Base-by-base conservation (phyloP, 2,797 vertebrate genomes). In the Karalla daura region DNA sequence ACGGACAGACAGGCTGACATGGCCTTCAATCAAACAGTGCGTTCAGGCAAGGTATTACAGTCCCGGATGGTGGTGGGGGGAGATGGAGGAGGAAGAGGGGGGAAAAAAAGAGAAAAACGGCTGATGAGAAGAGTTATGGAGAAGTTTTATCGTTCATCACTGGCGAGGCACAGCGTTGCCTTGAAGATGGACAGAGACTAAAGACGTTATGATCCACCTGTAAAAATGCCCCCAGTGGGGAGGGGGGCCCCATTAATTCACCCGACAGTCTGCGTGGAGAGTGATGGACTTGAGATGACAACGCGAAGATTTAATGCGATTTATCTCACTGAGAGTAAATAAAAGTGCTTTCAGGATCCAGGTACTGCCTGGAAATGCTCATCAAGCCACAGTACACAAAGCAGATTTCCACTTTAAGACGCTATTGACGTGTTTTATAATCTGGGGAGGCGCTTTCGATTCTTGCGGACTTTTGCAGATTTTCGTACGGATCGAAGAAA, bases 181-280 rank as follows among this genome's bases (percentile, higher is more conserved):
- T 90, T 88, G 89, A 89, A 86, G 73, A 55, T 53, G 68, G 85
- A 89, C 83, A 74, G 75, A 85, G 86, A 91, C 82, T 88, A 84
- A 89, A 87, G 83, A 86, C 1, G 24, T 80, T 20, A 83, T 86
- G 86, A 87, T 88, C 64, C 66, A 79, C 68, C 74, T 23, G 75
- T 33, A 70, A 74, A 83, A 83, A 72, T 23, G 62, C 66, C 50
- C 47, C 58, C n/a, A n/a, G n/a, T n/a, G 45, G 70, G 73, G 85
- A 78, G 52, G 24, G 54, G 51, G 41, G 33, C 78, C 76, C 80
- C 63, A 87, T 89, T 85, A 86, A 41, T 53, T 49, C 62, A 64
- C 74, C 70, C 73, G 75, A 86, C 70, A 70, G 43, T 45, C 44
- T 51, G 45, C 0, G 51, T 28, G 51, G 53, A 41, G 69, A 70